Percentiles rank a stretch among this genome's conserved stretches.
phyloP scores from a whole-genome alignment of 2,888 invertebrate genomes.

The Dioctria rufipes region DNA sequence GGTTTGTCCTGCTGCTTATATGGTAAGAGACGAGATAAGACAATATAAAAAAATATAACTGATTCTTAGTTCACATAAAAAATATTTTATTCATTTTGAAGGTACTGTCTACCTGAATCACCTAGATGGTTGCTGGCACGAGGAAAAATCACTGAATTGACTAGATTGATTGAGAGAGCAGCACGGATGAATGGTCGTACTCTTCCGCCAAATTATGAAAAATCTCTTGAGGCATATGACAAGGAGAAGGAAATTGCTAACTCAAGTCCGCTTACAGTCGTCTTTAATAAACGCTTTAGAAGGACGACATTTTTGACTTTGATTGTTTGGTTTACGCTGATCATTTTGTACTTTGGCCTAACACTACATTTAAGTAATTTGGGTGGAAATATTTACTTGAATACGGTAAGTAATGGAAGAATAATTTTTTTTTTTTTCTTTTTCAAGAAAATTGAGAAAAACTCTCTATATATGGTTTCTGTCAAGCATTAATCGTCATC shows the following conservation, averaged over 20 bases:
- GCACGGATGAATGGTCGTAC: slow-evolving; percentile 77
- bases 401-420: slow-evolving; percentile 73
- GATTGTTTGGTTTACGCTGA: slow-evolving; percentile 82
- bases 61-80: background rate
- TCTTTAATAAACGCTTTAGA: slow-evolving; percentile 78
- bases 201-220: slow-evolving; percentile 79
- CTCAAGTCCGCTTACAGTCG: slow-evolving; percentile 75
- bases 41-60: background rate
- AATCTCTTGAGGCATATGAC: slow-evolving; percentile 71
- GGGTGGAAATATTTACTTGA: slow-evolving; percentile 81
- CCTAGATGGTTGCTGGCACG: slow-evolving; percentile 83
- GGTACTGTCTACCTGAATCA: slow-evolving; percentile 84
- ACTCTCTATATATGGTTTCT: too few relatives aligned
- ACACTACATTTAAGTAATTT: slow-evolving; percentile 82
- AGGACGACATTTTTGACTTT: slow-evolving; percentile 80
- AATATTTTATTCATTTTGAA: slow-evolving; percentile 63
- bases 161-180: slow-evolving; percentile 77
- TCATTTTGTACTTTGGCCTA: slow-evolving; percentile 85
- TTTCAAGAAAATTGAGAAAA: too few relatives aligned
- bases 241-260: slow-evolving; percentile 61
- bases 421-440: slow-evolving; percentile 55
- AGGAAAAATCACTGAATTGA: slow-evolving; percentile 79
- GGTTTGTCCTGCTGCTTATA: slow-evolving; percentile 72
- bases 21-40: slow-evolving; percentile 70
- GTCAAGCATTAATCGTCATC: slow-evolving; percentile 54